Evolutionary conservation across 1,140 invertebrate genomes (phyloP).

Genomic region (Pseudomyrmex cubaensis): DNA sequence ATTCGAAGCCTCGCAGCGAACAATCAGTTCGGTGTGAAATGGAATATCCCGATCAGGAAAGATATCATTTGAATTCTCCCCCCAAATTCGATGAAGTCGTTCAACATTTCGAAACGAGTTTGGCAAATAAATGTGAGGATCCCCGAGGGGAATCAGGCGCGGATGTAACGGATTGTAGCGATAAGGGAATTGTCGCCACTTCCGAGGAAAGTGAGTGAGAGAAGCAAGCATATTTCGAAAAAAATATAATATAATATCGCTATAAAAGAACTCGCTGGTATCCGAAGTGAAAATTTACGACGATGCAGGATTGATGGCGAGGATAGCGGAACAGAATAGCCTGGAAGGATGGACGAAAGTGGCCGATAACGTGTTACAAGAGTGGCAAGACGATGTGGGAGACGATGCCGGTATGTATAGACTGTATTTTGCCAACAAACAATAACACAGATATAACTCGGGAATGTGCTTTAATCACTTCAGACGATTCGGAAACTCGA

Average conservation of each 20-base stretch:
- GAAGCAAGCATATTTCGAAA: too few species aligned
- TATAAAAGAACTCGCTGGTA: background rate
- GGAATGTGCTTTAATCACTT: background rate
- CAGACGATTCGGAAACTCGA: constrained; percentile 8
- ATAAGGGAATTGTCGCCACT: constrained; percentile 4
- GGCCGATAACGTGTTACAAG: background rate
- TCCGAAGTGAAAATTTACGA: background rate
- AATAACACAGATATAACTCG: background rate
- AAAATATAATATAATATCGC: background rate
- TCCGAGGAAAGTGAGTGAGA: constrained; percentile 34
- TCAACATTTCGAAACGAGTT: constrained; percentile 35
- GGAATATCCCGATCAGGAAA: background rate
- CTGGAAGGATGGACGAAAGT: constrained; percentile 59
- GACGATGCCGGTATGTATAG: background rate
- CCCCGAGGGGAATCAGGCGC: constrained; percentile 9
- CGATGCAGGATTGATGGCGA: constrained; percentile 3
- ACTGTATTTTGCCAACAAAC: background rate
- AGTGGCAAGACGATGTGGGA: background rate
- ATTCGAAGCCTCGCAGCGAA: constrained; percentile 21
- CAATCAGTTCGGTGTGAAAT: constrained; percentile 19
- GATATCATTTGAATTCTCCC: constrained; percentile 39
- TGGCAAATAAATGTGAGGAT: constrained; percentile 13
- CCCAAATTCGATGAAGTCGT: constrained; percentile 9
- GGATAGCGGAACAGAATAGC: constrained; percentile 26
- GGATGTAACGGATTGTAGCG: constrained; percentile 21